Percentiles rank a stretch among this genome's conserved stretches.
phyloP scores from a whole-genome alignment of 2,888 invertebrate species.

The Augiades crinisus region DNA sequence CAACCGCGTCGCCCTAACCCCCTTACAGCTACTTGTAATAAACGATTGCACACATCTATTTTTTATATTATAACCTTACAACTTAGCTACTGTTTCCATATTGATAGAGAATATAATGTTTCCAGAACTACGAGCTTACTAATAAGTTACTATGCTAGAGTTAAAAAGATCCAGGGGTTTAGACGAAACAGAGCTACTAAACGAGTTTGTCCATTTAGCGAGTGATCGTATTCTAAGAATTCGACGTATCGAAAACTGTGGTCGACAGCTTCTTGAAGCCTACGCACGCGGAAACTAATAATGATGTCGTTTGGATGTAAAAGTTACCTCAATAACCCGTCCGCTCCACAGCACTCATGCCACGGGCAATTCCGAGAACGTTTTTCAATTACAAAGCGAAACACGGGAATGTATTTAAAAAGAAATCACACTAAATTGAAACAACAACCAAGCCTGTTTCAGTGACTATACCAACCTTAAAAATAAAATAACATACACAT shows the following conservation, averaged over 20 bases:
- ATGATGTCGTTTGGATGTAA: too few species aligned
- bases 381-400: background rate
- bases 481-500: slow-evolving; percentile 1
- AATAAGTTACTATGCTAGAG: slow-evolving; percentile 12
- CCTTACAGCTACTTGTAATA: slow-evolving; percentile 12
- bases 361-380: too few species aligned
- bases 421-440: too few species aligned
- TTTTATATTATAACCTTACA: slow-evolving; percentile 15
- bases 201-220: slow-evolving; percentile 15
- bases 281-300: too few species aligned
- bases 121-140: slow-evolving; percentile 18
- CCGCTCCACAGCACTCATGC: too few species aligned
- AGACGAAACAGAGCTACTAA: slow-evolving; percentile 20
- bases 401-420: background rate
- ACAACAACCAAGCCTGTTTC: slow-evolving; percentile 17
- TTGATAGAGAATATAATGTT: slow-evolving; percentile 14
- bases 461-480: slow-evolving; percentile 12
- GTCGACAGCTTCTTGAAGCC: background rate
- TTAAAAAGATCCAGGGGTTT: slow-evolving; percentile 21
- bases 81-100: slow-evolving; percentile 9
- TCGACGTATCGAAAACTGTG: background rate
- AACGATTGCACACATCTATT: slow-evolving; percentile 7
- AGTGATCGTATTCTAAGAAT: slow-evolving; percentile 7
- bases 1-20: slow-evolving; percentile 18
- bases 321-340: too few species aligned